Evolutionary conservation across 2,113 vertebrate genomes (phyloP).

Genomic region (Equus quagga): DNA sequence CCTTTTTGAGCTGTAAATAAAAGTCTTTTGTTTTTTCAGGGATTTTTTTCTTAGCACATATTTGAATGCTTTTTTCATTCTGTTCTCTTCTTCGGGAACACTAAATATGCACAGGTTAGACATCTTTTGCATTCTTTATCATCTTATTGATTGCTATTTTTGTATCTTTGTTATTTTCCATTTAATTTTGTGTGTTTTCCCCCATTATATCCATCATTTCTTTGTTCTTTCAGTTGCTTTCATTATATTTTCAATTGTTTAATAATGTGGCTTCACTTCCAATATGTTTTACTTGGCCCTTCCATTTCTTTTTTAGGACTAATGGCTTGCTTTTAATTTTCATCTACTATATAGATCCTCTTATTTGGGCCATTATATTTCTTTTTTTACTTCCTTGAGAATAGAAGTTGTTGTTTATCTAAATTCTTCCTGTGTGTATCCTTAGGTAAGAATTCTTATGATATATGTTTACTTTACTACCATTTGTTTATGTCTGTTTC

Average conservation of each 20-base stretch:
- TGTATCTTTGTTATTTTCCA: neutral
- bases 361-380: neutral
- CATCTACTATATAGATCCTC: neutral
- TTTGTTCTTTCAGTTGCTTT: neutral
- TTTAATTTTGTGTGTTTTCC: neutral
- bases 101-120: neutral
- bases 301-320: neutral
- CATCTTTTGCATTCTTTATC: neutral
- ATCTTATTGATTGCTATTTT: neutral
- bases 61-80: neutral
- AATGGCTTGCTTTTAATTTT: slow-evolving; percentile 3
- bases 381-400: neutral
- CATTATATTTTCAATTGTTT: slow-evolving; percentile 26
- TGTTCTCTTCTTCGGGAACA: neutral
- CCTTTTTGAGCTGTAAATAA: neutral
- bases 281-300: neutral
- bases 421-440: neutral
- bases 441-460: neutral
- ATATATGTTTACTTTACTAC: neutral
- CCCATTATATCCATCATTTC: neutral
- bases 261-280: neutral
- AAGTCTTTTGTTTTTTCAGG: neutral
- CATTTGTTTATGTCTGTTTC: neutral
- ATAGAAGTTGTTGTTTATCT: neutral
- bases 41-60: neutral